These are phyloP conservation scores for Nemotelus nigrinus DNA, from an alignment of 2,888 invertebrate genomes.

Conservation along the genomic window DNA sequence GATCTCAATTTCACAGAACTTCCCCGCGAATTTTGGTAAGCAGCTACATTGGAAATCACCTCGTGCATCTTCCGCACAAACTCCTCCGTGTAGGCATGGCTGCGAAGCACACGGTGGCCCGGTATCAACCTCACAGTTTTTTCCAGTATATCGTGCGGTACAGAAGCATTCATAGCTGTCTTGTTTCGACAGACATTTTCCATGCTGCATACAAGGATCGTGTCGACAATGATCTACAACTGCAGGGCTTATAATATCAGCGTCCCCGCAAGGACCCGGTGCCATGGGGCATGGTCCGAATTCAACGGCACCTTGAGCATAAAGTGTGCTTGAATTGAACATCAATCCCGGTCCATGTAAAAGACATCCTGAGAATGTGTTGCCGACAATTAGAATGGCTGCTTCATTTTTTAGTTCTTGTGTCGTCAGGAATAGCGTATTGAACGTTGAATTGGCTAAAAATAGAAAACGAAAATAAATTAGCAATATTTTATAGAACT, in stretches of 20 bases:
- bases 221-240: constrained; percentile 78
- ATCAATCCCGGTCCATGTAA: constrained; percentile 87
- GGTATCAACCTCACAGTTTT: constrained; percentile 85
- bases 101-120: constrained; percentile 76
- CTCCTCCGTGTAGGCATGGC: constrained; percentile 79
- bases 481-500: background rate
- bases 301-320: constrained; percentile 71
- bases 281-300: constrained; percentile 83
- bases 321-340: constrained; percentile 71
- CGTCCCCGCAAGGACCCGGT: constrained; percentile 72
- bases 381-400: constrained; percentile 80
- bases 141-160: constrained; percentile 83
- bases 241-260: constrained; percentile 68
- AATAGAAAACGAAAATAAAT: constrained; percentile 47
- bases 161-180: constrained; percentile 88
- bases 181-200: constrained; percentile 78
- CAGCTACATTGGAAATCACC: constrained; percentile 81
- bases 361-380: constrained; percentile 84
- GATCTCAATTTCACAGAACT: constrained; percentile 77
- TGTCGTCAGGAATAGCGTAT: constrained; percentile 77
- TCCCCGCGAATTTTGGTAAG: constrained; percentile 73
- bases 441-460: constrained; percentile 79
- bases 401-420: constrained; percentile 77
- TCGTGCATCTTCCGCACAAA: constrained; percentile 74
- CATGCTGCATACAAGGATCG: constrained; percentile 86